These are phyloP conservation scores for Dromius quadrimaculatus DNA, from an alignment of 2,888 invertebrate species.

Conservation along the genomic window DNA sequence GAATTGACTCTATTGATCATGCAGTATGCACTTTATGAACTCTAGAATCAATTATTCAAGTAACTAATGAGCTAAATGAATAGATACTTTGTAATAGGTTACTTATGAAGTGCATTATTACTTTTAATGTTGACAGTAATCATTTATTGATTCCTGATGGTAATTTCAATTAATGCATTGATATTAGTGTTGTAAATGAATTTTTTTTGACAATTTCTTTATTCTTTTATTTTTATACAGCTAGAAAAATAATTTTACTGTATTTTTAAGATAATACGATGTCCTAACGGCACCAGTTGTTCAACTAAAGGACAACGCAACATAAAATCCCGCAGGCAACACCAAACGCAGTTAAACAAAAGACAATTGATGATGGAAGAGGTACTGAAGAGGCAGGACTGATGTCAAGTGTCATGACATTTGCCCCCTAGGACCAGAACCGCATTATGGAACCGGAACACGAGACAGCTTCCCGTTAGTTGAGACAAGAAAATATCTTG, in stretches of 20 bases:
- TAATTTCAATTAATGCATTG: no score
- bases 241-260: no score
- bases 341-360: not conserved
- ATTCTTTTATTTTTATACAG: no score
- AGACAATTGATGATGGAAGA: not conserved
- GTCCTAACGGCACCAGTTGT: slow-evolving; percentile 2
- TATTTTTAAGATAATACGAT: not conserved
- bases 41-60: no score
- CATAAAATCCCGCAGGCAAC: not conserved
- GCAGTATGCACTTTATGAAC: slow-evolving; percentile 16
- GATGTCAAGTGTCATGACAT: slow-evolving; percentile 2
- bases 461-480: not conserved
- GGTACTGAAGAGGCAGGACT: not conserved
- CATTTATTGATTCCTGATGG: no score
- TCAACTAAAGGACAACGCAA: not conserved
- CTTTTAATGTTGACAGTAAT: no score
- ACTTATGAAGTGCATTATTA: no score
- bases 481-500: no score
- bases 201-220: no score
- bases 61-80: no score
- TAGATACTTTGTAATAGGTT: no score
- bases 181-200: no score
- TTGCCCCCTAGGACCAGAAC: not conserved
- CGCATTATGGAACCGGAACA: slow-evolving; percentile 4
- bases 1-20: not conserved